Evolutionary conservation across 2,797 vertebrate species (phyloP).

Genomic region (Pseudocheirus occidentalis): DNA sequence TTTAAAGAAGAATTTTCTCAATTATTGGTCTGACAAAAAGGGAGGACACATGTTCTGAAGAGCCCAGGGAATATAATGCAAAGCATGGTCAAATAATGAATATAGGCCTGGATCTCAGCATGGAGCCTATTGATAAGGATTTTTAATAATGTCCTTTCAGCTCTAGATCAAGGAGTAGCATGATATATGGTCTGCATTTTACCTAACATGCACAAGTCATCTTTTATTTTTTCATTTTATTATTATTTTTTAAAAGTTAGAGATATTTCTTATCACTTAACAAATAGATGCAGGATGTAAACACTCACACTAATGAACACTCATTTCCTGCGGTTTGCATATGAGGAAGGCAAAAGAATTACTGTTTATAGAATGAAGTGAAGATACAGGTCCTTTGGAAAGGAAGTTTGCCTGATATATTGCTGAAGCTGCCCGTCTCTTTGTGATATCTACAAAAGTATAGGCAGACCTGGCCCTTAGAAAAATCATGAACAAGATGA

Average conservation of each 20-base stretch:
- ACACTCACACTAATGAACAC: neutral
- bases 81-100: constrained; percentile 5
- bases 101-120: neutral
- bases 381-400: neutral
- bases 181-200: neutral
- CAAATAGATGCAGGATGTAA: neutral
- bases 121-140: neutral
- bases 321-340: neutral
- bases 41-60: constrained; percentile 37
- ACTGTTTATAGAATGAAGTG: neutral
- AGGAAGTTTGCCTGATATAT: fast-evolving
- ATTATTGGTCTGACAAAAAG: constrained; percentile 51
- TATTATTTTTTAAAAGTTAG: constrained; percentile 28
- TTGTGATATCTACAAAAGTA: neutral
- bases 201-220: neutral
- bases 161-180: constrained; percentile 53
- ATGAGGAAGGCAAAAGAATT: neutral
- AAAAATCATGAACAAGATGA: neutral
- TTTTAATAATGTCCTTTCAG: constrained; percentile 32
- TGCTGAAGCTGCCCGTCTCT: too few relatives aligned
- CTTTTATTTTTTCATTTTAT: neutral
- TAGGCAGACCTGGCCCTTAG: neutral
- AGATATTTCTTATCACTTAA: neutral
- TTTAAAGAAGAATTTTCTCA: constrained; percentile 60
- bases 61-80: constrained; percentile 21